phyloP scores from a whole-genome alignment of 2,797 vertebrate genomes.

The Ctenopoma multispine region DNA sequence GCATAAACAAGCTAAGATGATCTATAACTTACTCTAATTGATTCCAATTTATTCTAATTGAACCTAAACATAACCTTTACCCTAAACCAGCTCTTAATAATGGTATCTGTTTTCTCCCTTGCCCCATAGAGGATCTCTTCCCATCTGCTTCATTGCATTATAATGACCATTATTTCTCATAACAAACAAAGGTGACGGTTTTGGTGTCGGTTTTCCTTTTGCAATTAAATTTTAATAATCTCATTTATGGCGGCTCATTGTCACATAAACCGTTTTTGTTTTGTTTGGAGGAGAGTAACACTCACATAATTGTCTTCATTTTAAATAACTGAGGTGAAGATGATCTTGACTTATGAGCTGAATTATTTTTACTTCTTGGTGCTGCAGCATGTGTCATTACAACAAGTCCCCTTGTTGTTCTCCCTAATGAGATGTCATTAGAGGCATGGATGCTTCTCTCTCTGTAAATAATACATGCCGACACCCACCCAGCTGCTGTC shows the following conservation, averaged over 20 bases:
- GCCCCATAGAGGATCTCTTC: neutral
- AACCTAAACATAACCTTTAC: neutral
- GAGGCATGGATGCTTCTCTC: neutral
- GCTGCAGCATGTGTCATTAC: conserved; percentile 10
- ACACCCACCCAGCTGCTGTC: conserved; percentile 34
- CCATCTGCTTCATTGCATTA: neutral
- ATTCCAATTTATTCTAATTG: neutral
- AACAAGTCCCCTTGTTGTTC: conserved; percentile 14
- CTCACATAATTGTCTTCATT: neutral
- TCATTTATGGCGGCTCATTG: neutral
- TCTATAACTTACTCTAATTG: too few relatives aligned
- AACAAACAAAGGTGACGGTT: neutral
- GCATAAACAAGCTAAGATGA: neutral
- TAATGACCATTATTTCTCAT: neutral
- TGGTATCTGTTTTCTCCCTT: neutral
- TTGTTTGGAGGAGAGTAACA: conserved; percentile 1
- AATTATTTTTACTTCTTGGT: neutral
- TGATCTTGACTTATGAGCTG: conserved; percentile 9
- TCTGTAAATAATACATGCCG: conserved; percentile 29
- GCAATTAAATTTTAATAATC: conserved; percentile 1
- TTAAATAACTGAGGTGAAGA: neutral
- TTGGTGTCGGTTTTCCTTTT: neutral
- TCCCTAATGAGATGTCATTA: conserved; percentile 41
- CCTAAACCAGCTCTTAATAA: neutral
- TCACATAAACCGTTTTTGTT: neutral